These are phyloP conservation scores for Hemaris fuciformis DNA, from an alignment of 2,888 invertebrate species.

Conservation along the genomic window DNA sequence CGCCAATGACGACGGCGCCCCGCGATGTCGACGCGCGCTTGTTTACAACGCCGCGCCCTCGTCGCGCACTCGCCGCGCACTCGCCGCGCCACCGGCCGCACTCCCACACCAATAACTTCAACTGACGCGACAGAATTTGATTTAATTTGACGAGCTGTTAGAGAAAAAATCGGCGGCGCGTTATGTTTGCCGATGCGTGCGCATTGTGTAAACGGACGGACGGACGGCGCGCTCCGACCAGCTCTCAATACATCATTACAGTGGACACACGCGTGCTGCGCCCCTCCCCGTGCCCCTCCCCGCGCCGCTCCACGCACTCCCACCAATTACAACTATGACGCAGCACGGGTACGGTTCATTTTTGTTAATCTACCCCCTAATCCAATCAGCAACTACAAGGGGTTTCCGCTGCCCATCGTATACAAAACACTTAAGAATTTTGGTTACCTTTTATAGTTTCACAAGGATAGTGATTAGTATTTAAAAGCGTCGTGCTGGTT, in stretches of 20 bases:
- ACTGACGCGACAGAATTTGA: slow-evolving; percentile 20
- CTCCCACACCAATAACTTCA: neutral
- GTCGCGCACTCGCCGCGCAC: neutral
- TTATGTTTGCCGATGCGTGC: neutral
- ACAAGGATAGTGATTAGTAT: too few relatives aligned
- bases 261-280: neutral
- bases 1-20: slow-evolving; percentile 41
- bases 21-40: slow-evolving; percentile 26
- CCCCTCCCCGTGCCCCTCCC: neutral
- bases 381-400: too few relatives aligned
- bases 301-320: neutral
- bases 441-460: too few relatives aligned
- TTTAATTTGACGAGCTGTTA: slow-evolving; percentile 25
- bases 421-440: too few relatives aligned
- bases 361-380: too few relatives aligned
- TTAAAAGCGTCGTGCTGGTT: too few relatives aligned
- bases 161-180: slow-evolving; percentile 1
- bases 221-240: neutral
- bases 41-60: neutral
- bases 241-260: slow-evolving; percentile 3
- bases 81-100: neutral
- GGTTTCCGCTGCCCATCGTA: too few relatives aligned
- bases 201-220: neutral
- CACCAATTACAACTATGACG: too few relatives aligned
- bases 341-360: too few relatives aligned